Conservation (phyloP, 2,797 vertebrate species). For the Acanthornis magna region DNA sequence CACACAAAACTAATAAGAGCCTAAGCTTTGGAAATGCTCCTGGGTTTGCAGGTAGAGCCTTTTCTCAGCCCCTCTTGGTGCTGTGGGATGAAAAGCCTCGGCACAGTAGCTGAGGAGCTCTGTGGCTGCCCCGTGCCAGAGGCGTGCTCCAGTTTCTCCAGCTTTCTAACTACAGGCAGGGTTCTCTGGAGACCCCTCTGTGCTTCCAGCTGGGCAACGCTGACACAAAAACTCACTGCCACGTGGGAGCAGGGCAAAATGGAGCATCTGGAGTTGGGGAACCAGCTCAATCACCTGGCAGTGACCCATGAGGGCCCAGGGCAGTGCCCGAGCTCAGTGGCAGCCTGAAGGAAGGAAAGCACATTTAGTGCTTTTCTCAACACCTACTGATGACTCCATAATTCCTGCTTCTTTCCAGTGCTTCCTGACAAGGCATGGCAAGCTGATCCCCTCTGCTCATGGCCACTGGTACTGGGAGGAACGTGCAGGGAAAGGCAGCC, state of each 20-base stretch:
- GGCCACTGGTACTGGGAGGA: not conserved
- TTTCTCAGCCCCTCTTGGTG: not conserved
- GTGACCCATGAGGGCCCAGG: not conserved
- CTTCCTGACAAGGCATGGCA: not conserved
- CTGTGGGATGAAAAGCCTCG: not conserved
- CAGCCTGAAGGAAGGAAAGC: not conserved
- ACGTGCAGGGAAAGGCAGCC: not conserved
- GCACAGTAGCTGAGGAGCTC: not conserved
- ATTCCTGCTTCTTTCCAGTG: not conserved
- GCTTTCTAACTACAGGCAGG: not conserved
- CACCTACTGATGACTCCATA: not conserved
- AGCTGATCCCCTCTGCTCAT: not conserved
- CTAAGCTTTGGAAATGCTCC: constrained; percentile 25
- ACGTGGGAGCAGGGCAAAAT: not conserved
- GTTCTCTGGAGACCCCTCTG: not conserved
- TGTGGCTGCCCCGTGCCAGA: not conserved
- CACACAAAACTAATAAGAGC: constrained; percentile 43
- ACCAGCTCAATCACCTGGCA: not conserved
- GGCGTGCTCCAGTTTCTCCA: not conserved
- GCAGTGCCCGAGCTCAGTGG: not conserved
- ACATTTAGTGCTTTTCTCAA: not conserved
- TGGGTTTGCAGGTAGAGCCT: constrained; percentile 11
- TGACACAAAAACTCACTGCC: not conserved
- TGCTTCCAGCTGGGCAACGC: not conserved
- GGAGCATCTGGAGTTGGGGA: not conserved